Evolutionary conservation across 1,140 invertebrate genomes (phyloP), one percentile per base, ranked within the genome.

Genomic region (Drosophila nannoptera): DNA sequence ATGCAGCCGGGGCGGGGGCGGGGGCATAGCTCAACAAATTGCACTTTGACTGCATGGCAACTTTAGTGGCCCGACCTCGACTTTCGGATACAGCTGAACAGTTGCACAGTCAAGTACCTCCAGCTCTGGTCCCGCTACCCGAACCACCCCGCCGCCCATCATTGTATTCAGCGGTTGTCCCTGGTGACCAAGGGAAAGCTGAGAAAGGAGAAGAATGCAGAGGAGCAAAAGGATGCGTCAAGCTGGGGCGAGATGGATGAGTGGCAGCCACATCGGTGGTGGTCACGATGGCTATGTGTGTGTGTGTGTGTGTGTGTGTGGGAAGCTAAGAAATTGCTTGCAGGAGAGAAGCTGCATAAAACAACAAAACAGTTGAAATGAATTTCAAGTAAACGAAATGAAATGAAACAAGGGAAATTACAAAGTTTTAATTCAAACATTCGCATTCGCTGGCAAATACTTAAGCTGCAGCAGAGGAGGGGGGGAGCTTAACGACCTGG

Each of bases 371-470:
- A 68, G 72, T 75, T 65, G 78, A 83, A 83, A 83, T 83, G 80
- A 84, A 83, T 83, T 84, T 83, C 73, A 73, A 83, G 80, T 80
- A 77, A 86, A 65, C 81, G 81, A 86, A 86, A 86, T 86, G 77
- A 86, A 84, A 86, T 86, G 81, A 86, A 86, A 86, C 81, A 86
- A 81, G 81, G 81, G 81, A 86, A 86, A 86, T 86, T 86, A 86
- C 81, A 86, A 86, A 86, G 81, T 86, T 86, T 86, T 86, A 86
- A 86, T 86, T 86, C 81, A 86, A 84, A 81, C 74, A 84, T 77
- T 84, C 80, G 77, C 80, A 81, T 86, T 84, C 81, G 80, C 65
- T 84, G 80, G 80, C 60, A 83, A 83, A 83, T 83, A 84, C 80
- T 83, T 84, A 83, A 83, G 76, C 80, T 83, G 69, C 69, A 73